Evolutionary conservation across 2,888 invertebrate genomes (phyloP), one percentile per base, ranked within the genome.

Genomic region (Spodoptera picta): DNA sequence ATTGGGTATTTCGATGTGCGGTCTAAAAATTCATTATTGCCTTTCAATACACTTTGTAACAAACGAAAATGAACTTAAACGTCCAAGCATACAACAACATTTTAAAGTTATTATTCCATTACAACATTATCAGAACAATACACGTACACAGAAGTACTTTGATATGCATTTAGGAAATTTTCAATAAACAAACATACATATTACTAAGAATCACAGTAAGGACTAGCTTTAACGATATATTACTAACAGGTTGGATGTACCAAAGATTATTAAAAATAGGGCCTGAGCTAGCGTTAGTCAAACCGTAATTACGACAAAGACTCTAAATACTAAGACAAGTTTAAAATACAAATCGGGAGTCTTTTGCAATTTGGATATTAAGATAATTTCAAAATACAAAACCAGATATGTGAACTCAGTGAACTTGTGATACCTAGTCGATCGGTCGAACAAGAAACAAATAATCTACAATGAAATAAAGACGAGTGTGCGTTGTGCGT

Each of bases 131-230:
- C 67, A 51, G 66, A 66, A 60, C 75, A 77, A 77, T 65, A 80
- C 75, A 76, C 72, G 67, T 77, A 82, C 75, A 81, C 81, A 77
- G 80, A 82, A 77, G 69, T 73, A 79, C 70, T 72, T 85, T 89
- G 89, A 89, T 89, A 89, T 89, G 89, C 89, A 87, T 88, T 77
- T 84, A 84, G 69, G 75, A 81, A 83, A 83, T 80, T 83, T 80
- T 72, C 65, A 64, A 64, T 73, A 73, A 79, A 80, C 59, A 44
- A 70, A 81, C 65, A 78, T 59, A 65, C 49, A 68, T 70, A 69
- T 73, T 73, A 62, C 84, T 88, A 90, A 83, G 80, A 90, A 92
- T 92, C 92, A 92, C 92, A 92, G 92, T 90, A 87, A 83, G 86
- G 90, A 92, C 92, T 92, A 92, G 92, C 86, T 84, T 88, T 86